Conservation (phyloP, 2,113 vertebrate genomes). For the Tachysurus fulvidraco region DNA sequence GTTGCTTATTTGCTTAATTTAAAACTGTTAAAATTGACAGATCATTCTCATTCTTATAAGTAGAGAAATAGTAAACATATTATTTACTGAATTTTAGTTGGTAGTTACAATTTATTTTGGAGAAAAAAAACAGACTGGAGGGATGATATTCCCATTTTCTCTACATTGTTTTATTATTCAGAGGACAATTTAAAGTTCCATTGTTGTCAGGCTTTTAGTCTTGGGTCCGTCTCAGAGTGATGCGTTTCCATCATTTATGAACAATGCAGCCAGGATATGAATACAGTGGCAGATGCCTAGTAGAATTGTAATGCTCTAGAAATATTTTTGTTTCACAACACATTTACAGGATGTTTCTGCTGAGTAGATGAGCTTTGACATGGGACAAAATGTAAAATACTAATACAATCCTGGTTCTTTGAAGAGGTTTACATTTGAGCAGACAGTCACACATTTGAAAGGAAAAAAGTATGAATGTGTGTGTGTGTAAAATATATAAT, state of each 20-base stretch:
- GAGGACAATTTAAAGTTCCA: conserved; percentile 45
- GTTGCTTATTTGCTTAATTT: not conserved
- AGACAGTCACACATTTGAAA: too few species aligned
- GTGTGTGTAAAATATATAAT: too few species aligned
- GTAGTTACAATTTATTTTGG: not conserved
- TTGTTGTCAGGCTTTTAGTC: conserved; percentile 40
- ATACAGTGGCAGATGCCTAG: not conserved
- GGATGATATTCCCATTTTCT: conserved; percentile 45
- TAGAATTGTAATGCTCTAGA: not conserved
- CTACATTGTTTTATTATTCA: conserved; percentile 52
- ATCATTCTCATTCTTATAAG: not conserved
- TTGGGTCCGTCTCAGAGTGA: conserved; percentile 37
- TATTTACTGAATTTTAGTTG: not conserved
- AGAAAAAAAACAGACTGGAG: not conserved
- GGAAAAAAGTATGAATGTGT: too few species aligned
- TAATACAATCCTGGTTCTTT: not conserved
- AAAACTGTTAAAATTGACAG: not conserved
- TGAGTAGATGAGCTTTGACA: not conserved
- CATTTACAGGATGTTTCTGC: not conserved
- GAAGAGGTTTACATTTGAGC: not conserved
- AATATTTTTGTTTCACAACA: not conserved
- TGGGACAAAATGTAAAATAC: not conserved
- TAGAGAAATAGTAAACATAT: not conserved
- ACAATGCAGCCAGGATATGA: not conserved
- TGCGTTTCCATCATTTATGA: conserved; percentile 15